phyloP scores from a whole-genome alignment of 2,113 vertebrate species.

The Illadopsis cleaveri region DNA sequence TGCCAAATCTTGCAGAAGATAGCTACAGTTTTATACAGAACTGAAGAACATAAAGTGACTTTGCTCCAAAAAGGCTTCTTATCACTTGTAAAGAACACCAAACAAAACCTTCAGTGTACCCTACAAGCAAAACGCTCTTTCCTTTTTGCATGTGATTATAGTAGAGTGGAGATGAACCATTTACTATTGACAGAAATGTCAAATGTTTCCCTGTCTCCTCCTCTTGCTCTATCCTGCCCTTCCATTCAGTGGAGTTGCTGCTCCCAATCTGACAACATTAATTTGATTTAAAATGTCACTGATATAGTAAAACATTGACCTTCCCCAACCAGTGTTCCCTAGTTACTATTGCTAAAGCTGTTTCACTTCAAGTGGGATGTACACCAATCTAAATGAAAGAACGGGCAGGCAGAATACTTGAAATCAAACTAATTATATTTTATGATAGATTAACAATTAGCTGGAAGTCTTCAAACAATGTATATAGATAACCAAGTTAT shows the following conservation, averaged over 20 bases:
- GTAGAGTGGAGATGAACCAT: neutral
- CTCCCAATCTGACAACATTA: neutral
- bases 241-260: neutral
- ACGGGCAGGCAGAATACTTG: constrained; percentile 12
- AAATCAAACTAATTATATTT: constrained; percentile 55
- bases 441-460: constrained; percentile 16
- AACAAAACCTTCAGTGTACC: neutral
- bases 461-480: constrained; percentile 21
- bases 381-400: constrained; percentile 3
- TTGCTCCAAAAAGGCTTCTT: neutral
- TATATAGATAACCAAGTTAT: constrained; percentile 23
- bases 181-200: neutral
- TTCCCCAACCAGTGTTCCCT: neutral
- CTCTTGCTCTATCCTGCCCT: neutral
- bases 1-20: neutral
- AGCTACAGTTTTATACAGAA: neutral
- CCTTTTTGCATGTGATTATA: neutral
- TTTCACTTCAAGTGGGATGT: neutral
- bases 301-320: neutral
- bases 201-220: neutral
- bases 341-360: neutral
- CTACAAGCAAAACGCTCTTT: neutral
- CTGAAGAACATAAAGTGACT: neutral
- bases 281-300: constrained; percentile 32
- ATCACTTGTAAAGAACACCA: neutral